A percentile compares a stretch with the other conserved stretches of the same genome.
Conservation (phyloP, 2,888 invertebrate genomes). For the Griposia aprilina region DNA sequence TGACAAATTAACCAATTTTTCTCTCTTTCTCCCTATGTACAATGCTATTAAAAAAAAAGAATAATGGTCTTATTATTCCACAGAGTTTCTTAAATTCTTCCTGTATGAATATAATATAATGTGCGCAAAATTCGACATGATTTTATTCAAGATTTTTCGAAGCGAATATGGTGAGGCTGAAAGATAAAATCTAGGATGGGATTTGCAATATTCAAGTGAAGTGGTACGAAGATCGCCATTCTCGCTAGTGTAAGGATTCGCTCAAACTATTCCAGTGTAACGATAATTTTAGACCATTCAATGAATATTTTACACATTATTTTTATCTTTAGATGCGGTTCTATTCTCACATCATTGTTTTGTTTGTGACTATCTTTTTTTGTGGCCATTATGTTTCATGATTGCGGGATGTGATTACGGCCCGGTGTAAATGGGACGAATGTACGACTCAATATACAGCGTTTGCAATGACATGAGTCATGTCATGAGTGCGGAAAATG, state of each 20-base stretch:
- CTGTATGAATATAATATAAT: conserved; percentile 50
- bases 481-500: neutral
- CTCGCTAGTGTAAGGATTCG: conserved; percentile 56
- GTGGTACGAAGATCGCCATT: conserved; percentile 66
- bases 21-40: neutral
- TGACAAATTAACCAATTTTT: too few relatives aligned
- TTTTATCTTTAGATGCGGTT: conserved; percentile 40
- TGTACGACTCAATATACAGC: neutral
- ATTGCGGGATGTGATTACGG: neutral
- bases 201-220: conserved; percentile 75
- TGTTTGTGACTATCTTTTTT: conserved; percentile 14
- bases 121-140: conserved; percentile 50
- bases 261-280: conserved; percentile 48
- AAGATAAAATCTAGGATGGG: conserved; percentile 76
- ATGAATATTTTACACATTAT: conserved; percentile 62
- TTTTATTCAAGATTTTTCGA: conserved; percentile 65
- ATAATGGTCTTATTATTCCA: neutral
- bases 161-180: conserved; percentile 67
- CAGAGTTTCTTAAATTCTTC: conserved; percentile 2
- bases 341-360: conserved; percentile 44
- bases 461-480: neutral
- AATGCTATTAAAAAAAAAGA: neutral
- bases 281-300: conserved; percentile 56
- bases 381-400: conserved; percentile 1
- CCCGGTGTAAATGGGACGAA: neutral